These are phyloP conservation scores for Patella caerulea DNA, from an alignment of 2,888 invertebrate species.

Conservation along the genomic window DNA sequence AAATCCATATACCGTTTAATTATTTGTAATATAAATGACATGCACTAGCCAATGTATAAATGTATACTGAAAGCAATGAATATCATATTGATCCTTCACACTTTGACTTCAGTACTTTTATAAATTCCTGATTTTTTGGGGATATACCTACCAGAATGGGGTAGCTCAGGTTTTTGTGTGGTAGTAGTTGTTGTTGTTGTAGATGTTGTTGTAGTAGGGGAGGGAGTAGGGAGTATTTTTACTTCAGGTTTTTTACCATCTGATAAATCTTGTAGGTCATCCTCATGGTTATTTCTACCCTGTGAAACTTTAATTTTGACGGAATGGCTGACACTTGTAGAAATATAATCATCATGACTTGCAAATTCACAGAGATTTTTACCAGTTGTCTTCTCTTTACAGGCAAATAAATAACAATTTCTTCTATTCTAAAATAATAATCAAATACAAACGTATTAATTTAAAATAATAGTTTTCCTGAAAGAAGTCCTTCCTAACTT, in stretches of 20 bases:
- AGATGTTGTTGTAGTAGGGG: conserved; percentile 27
- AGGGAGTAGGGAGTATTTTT: conserved; percentile 4
- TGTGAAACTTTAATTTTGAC: conserved; percentile 25
- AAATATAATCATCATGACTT: conserved; percentile 49
- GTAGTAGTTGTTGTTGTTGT: conserved; percentile 30
- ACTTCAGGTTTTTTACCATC: conserved; percentile 37
- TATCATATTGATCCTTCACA: no score
- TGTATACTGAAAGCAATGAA: no score
- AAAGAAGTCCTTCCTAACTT: no score
- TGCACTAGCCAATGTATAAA: no score
- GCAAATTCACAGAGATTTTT: conserved; percentile 51
- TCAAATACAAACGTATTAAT: conserved; percentile 7
- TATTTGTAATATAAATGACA: no score
- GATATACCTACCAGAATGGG: conserved; percentile 33
- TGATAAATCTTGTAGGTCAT: conserved; percentile 34
- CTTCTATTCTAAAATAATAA: conserved; percentile 47
- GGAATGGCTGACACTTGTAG: conserved; percentile 35
- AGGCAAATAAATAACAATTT: conserved; percentile 61
- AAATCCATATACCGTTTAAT: no score
- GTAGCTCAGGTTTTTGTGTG: conserved; percentile 29
- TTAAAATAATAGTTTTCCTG: neutral
- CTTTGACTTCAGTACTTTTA: no score
- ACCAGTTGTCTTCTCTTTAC: conserved; percentile 38
- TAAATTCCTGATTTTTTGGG: neutral
- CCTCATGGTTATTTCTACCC: conserved; percentile 31